A percentile compares a stretch with the other conserved stretches of the same genome.
Evolutionary conservation across 1,140 invertebrate species (phyloP).

Genomic region (Anoplophora glabripennis): DNA sequence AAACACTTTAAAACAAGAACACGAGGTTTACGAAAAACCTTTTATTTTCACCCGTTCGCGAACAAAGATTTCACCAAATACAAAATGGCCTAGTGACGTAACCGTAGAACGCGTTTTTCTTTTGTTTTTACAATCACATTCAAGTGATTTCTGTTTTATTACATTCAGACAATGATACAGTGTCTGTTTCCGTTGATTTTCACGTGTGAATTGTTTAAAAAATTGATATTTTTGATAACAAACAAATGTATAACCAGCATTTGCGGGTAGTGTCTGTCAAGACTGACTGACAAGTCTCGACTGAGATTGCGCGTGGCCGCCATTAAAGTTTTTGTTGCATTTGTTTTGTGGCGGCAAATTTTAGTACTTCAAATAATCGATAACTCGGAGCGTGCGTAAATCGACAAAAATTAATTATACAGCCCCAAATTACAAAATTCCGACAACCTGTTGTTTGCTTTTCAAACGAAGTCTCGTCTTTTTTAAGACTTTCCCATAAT

Average conservation of each 20-base stretch:
- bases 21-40: constrained; percentile 23
- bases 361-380: constrained; percentile 25
- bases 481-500: too few relatives aligned
- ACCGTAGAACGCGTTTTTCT: constrained; percentile 30
- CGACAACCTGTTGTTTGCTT: constrained; percentile 11
- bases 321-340: constrained; percentile 9
- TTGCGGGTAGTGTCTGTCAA: constrained; percentile 36
- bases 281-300: constrained; percentile 24
- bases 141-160: constrained; percentile 6
- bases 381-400: constrained; percentile 29
- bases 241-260: constrained; percentile 28
- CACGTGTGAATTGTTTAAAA: constrained; percentile 26
- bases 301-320: constrained; percentile 12
- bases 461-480: too few relatives aligned
- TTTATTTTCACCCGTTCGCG: constrained; percentile 11
- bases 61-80: constrained; percentile 31
- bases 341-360: constrained; percentile 34
- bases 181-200: constrained; percentile 11
- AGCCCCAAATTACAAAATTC: background rate
- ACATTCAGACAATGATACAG: constrained; percentile 1
- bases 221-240: constrained; percentile 23
- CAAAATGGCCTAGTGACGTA: constrained; percentile 50
- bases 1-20: constrained; percentile 23
- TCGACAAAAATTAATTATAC: constrained; percentile 15
- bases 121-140: constrained; percentile 19